phyloP scores from a whole-genome alignment of 2,888 invertebrate genomes.

The Heliconius ethilla region DNA sequence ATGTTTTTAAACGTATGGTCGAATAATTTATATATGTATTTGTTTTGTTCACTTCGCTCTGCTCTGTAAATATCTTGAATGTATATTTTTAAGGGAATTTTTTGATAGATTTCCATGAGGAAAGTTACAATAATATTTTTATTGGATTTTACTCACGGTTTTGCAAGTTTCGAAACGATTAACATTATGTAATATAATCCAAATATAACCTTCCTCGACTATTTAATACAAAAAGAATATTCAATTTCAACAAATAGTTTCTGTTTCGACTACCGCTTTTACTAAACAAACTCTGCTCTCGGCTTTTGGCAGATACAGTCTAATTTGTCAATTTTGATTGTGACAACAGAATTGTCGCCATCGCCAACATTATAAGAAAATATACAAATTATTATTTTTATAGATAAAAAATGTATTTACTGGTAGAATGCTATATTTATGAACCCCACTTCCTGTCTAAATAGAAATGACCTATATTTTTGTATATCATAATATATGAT shows the following conservation, averaged over 20 bases:
- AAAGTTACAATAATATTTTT: background rate
- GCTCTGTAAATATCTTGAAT: conserved; percentile 76
- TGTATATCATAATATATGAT: no score
- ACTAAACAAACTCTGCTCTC: background rate
- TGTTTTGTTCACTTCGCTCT: conserved; percentile 58
- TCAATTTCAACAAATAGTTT: no score
- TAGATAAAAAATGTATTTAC: background rate
- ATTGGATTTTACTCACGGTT: no score
- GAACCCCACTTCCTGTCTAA: no score
- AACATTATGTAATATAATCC: no score
- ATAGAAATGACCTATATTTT: no score
- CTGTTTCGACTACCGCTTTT: no score
- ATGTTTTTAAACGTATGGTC: conserved; percentile 70
- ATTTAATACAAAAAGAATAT: no score
- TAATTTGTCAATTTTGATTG: background rate
- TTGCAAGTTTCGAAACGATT: background rate
- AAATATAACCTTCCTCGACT: no score
- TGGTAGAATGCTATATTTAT: no score
- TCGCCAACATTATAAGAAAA: conserved; percentile 5
- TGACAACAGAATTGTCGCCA: no score
- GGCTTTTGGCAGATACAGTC: background rate
- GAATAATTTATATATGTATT: conserved; percentile 70
- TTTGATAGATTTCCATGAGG: conserved; percentile 54
- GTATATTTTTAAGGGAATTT: conserved; percentile 66
- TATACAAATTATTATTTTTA: conserved; percentile 69